Conservation (phyloP, 2,113 vertebrate species). For the Percopsis transmontana region DNA sequence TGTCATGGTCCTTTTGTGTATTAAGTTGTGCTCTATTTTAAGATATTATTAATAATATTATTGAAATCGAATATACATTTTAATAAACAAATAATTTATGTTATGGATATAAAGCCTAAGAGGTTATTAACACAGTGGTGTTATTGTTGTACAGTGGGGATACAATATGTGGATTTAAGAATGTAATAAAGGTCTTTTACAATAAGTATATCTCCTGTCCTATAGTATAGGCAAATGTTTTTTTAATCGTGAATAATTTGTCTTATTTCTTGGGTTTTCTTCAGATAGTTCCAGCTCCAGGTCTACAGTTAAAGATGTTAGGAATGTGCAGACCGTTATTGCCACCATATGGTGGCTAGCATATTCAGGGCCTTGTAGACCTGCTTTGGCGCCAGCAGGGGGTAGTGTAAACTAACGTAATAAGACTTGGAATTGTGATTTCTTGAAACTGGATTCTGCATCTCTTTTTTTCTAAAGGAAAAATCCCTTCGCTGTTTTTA, state of each 20-base stretch:
- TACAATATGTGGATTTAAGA: constrained; percentile 77
- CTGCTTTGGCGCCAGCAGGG: constrained; percentile 36
- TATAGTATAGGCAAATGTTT: not conserved
- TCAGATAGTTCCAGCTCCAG: not conserved
- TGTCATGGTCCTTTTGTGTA: constrained; percentile 75
- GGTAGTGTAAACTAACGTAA: constrained; percentile 6
- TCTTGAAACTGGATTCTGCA: constrained; percentile 12
- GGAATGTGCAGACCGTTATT: constrained; percentile 1
- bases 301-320: not conserved
- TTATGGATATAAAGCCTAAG: constrained; percentile 71
- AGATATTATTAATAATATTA: constrained; percentile 70
- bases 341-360: not conserved
- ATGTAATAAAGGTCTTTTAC: constrained; percentile 83
- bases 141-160: constrained; percentile 77
- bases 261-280: not conserved
- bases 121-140: constrained; percentile 72
- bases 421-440: constrained; percentile 39
- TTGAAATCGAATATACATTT: constrained; percentile 77
- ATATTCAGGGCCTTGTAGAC: not conserved
- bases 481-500: not conserved
- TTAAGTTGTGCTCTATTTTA: constrained; percentile 72
- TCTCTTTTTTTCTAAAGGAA: not conserved
- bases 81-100: constrained; percentile 84
- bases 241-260: not conserved
- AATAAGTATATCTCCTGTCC: constrained; percentile 31